Evolutionary conservation across 2,113 vertebrate genomes (phyloP).

Genomic region (Corythornis vintsioides): DNA sequence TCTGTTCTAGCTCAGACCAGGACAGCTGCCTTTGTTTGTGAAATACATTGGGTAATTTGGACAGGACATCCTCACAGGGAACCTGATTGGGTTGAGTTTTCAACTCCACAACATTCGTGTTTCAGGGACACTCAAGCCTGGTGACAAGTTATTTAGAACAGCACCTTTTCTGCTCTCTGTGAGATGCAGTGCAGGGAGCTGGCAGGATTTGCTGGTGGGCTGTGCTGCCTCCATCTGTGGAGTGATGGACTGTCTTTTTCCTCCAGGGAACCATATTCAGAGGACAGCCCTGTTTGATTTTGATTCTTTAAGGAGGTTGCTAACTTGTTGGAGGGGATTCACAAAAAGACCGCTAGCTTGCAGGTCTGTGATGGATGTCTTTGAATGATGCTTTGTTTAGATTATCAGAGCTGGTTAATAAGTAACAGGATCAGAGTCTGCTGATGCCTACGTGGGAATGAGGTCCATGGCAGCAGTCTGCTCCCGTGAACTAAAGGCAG

Average conservation of each 20-base stretch:
- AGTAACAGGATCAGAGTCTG: neutral
- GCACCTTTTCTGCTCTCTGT: neutral
- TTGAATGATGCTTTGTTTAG: neutral
- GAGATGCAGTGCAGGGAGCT: rapidly evolving
- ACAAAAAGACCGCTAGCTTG: neutral
- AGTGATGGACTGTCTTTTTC: rapidly evolving
- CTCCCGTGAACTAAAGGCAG: neutral
- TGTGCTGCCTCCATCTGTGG: neutral
- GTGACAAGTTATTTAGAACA: neutral
- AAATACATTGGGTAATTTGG: neutral
- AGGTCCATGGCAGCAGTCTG: neutral
- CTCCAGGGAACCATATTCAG: neutral
- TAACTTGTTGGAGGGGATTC: neutral
- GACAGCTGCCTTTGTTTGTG: neutral
- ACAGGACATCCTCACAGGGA: neutral
- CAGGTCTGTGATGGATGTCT: neutral
- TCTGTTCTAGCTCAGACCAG: neutral
- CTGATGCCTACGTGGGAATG: neutral
- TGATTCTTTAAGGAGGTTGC: neutral
- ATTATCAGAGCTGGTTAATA: constrained; percentile 13
- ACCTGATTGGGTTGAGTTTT: neutral
- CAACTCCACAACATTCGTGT: neutral
- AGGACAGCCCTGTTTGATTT: neutral
- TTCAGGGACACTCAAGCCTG: neutral
- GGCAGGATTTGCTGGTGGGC: neutral